These are phyloP conservation scores for Aldrovandia affinis DNA, from an alignment of 2,797 vertebrate species.

Conservation along the genomic window DNA sequence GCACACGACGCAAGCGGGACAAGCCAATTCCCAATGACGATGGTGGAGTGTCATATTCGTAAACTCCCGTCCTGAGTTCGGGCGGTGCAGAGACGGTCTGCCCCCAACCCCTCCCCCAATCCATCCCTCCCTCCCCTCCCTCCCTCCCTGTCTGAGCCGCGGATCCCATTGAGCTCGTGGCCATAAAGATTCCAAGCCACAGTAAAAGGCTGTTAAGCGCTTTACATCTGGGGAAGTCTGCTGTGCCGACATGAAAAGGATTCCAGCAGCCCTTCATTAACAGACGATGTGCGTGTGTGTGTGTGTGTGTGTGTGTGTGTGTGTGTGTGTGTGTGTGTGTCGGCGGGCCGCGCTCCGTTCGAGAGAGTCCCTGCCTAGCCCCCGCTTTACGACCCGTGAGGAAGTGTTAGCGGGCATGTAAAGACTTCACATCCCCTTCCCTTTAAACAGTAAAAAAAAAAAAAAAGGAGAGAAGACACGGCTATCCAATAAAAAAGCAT, in stretches of 20 bases:
- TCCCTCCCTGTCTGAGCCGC: conserved; percentile 48
- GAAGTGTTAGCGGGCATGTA: conserved; percentile 36
- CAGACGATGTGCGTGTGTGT: conserved; percentile 55
- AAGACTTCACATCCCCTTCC: conserved; percentile 50
- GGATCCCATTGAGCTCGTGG: conserved; percentile 66
- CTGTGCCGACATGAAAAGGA: conserved; percentile 72
- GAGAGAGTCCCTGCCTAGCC: conserved; percentile 44
- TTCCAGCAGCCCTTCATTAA: conserved; percentile 61
- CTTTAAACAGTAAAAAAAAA: background rate
- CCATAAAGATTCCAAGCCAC: conserved; percentile 78
- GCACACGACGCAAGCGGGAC: background rate
- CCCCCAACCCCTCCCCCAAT: conserved; percentile 17
- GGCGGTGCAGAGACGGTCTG: background rate
- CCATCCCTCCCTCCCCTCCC: conserved; percentile 27
- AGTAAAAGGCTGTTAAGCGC: conserved; percentile 74
- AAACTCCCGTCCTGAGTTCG: background rate
- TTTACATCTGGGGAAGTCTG: conserved; percentile 65
- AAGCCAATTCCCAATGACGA: background rate
- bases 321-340: no score
- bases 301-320: no score
- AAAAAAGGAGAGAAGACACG: background rate
- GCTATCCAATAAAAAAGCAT: background rate
- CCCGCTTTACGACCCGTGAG: conserved; percentile 32
- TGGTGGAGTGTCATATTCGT: background rate
- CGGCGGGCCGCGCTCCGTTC: conserved; percentile 42